Percentiles rank a stretch among this genome's conserved stretches.
These are phyloP conservation scores for Acleris literana DNA, from an alignment of 2,888 invertebrate genomes.

Conservation along the genomic window DNA sequence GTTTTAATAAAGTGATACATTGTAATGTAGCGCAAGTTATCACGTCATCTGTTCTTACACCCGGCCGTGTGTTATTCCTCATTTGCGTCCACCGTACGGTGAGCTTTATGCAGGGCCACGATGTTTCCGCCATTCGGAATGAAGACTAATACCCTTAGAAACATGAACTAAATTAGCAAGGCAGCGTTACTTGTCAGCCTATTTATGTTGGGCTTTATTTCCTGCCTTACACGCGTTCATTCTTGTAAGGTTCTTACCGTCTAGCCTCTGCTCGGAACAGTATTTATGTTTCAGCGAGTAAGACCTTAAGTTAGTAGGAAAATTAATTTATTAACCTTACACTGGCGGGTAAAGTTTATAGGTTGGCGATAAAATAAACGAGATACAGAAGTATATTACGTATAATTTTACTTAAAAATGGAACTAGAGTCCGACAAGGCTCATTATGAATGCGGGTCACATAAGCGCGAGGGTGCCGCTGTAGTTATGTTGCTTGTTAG, in stretches of 20 bases:
- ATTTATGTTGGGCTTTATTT: constrained; percentile 68
- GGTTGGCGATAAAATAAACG: not conserved
- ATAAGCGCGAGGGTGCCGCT: too few species aligned
- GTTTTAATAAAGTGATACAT: constrained; percentile 36
- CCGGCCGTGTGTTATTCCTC: constrained; percentile 55
- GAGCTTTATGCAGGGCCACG: constrained; percentile 61
- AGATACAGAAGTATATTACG: not conserved
- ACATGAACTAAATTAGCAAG: constrained; percentile 65
- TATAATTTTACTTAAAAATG: too few species aligned
- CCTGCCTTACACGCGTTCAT: constrained; percentile 55
- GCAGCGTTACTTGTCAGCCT: constrained; percentile 59
- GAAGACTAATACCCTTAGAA: constrained; percentile 62
- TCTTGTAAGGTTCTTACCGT: constrained; percentile 50
- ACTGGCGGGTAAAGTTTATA: not conserved
- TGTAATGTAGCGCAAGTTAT: constrained; percentile 45
- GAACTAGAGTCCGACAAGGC: too few species aligned
- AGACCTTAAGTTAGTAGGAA: constrained; percentile 1
- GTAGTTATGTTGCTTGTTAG: too few species aligned
- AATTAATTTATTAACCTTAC: constrained; percentile 16
- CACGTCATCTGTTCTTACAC: constrained; percentile 49
- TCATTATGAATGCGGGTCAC: too few species aligned
- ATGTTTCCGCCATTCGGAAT: constrained; percentile 61
- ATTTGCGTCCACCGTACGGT: constrained; percentile 75
- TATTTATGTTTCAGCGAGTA: constrained; percentile 39
- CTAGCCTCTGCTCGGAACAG: constrained; percentile 40